These are phyloP conservation scores for Athene noctua DNA, from an alignment of 2,113 vertebrate species.

Conservation along the genomic window DNA sequence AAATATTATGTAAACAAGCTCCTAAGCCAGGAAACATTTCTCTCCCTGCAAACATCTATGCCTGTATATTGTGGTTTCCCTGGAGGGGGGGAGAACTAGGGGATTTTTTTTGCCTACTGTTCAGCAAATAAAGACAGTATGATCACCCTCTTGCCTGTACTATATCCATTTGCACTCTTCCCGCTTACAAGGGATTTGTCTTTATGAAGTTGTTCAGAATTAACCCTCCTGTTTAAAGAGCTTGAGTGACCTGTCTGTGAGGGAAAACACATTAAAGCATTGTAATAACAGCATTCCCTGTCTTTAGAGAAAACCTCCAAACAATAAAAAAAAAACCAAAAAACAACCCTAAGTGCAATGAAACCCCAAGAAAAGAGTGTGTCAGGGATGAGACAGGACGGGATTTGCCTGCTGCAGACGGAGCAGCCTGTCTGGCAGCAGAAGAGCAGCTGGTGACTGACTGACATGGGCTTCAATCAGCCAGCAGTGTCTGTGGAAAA, in stretches of 20 bases:
- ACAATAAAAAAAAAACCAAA: background rate
- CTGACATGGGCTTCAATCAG: background rate
- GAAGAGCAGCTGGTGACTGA: background rate
- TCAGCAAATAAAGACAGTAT: background rate
- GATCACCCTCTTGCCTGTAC: background rate
- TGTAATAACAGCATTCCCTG: background rate
- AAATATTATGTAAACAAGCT: background rate
- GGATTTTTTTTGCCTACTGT: background rate
- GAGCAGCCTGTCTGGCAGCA: background rate
- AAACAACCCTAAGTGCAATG: background rate
- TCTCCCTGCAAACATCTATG: background rate
- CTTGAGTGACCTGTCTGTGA: background rate
- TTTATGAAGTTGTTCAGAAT: background rate
- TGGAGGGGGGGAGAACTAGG: background rate
- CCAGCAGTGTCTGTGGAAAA: background rate
- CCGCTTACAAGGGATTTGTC: background rate
- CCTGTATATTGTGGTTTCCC: background rate
- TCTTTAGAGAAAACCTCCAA: background rate
- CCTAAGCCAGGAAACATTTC: background rate
- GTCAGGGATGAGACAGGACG: background rate
- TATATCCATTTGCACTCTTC: background rate
- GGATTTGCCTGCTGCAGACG: background rate
- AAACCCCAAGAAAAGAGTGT: background rate
- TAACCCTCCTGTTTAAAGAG: background rate
- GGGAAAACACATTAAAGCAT: background rate